Evolutionary conservation across 2,113 vertebrate species (phyloP).

Genomic region (Chinchilla lanigera): DNA sequence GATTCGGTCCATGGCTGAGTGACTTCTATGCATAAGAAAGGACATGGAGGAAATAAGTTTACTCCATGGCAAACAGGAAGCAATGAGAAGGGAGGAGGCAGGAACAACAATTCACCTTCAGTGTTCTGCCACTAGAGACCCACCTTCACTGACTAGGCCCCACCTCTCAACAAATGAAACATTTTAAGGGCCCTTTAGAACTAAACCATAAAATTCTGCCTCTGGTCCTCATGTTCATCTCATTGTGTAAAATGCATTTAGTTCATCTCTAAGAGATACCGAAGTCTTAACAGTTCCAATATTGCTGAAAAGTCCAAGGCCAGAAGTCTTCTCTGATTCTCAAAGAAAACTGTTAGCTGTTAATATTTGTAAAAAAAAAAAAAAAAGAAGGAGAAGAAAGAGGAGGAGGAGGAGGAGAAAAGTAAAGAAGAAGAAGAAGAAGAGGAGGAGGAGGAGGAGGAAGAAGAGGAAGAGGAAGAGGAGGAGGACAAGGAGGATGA

Average conservation of each 20-base stretch:
- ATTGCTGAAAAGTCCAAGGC: neutral
- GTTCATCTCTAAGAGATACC: neutral
- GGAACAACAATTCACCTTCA: neutral
- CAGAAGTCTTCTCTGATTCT: neutral
- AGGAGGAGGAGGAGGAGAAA: too few species aligned
- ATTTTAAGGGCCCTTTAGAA: neutral
- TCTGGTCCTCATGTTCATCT: neutral
- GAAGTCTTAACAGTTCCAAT: neutral
- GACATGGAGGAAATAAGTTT: neutral
- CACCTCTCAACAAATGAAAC: neutral
- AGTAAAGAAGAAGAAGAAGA: too few species aligned
- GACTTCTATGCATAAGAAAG: neutral
- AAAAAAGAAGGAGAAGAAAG: rapidly evolving
- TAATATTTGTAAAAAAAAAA: neutral
- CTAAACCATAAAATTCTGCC: neutral
- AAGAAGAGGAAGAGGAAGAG: too few species aligned
- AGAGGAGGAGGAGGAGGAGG: too few species aligned
- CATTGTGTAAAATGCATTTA: neutral
- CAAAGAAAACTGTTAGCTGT: neutral
- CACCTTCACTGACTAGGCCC: too few species aligned
- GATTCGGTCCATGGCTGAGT: neutral
- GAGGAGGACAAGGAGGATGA: too few species aligned
- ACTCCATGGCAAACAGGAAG: neutral
- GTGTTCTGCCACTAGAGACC: neutral
- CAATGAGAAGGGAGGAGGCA: neutral